Evolutionary conservation across 2,888 invertebrate genomes (phyloP).

Genomic region (Xanthorhoe spadicearia): DNA sequence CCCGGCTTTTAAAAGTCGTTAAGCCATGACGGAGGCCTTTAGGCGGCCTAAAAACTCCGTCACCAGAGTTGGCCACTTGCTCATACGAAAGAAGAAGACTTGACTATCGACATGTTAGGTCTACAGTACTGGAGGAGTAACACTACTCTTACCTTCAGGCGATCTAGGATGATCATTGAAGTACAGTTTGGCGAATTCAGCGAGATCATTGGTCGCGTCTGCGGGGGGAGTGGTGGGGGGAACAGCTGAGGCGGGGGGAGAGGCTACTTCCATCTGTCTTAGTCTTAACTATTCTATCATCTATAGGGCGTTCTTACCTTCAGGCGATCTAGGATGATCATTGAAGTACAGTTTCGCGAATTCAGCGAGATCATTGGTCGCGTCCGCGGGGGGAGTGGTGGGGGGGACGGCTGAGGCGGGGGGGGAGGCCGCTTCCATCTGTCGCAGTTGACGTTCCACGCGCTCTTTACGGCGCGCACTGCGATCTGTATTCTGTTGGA

Average conservation of each 20-base stretch:
- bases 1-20: too few relatives aligned
- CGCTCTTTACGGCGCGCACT: slow-evolving; percentile 92
- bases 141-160: slow-evolving; percentile 91
- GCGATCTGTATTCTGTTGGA: slow-evolving; percentile 83
- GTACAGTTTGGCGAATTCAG: slow-evolving; percentile 96
- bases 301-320: slow-evolving; percentile 80
- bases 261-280: slow-evolving; percentile 38
- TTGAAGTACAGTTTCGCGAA: slow-evolving; percentile 98
- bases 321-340: slow-evolving; percentile 92
- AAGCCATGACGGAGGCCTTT: too few relatives aligned
- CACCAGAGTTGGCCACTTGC: too few relatives aligned
- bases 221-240: slow-evolving; percentile 79
- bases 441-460: slow-evolving; percentile 93
- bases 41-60: too few relatives aligned
- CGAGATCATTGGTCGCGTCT: slow-evolving; percentile 90
- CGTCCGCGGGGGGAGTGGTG: slow-evolving; percentile 83
- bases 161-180: slow-evolving; percentile 95
- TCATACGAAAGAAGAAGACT: too few relatives aligned
- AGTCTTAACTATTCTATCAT: background rate
- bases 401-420: slow-evolving; percentile 56
- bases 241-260: slow-evolving; percentile 56
- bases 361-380: slow-evolving; percentile 93
- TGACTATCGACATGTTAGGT: too few relatives aligned
- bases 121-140: too few relatives aligned
- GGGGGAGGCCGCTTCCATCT: slow-evolving; percentile 86